Evolutionary conservation across 2,113 vertebrate genomes (phyloP).

Genomic region (Nothoprocta pentlandii): DNA sequence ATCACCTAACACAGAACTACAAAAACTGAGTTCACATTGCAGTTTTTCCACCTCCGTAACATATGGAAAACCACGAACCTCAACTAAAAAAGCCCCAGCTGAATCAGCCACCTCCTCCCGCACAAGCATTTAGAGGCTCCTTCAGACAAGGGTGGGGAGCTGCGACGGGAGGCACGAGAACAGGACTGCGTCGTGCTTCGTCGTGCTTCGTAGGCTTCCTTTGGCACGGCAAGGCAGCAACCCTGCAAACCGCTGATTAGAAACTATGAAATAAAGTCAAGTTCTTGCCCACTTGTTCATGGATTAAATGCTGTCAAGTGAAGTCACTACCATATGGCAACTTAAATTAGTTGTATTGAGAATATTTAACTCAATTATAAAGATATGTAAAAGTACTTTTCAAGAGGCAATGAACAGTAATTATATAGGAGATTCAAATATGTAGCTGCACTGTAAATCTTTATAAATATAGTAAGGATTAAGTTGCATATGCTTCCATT

Average conservation of each 20-base stretch:
- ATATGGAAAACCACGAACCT: not conserved
- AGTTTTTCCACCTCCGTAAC: not conserved
- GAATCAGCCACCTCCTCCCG: not conserved
- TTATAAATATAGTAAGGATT: no score
- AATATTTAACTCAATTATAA: not conserved
- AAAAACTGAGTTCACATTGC: not conserved
- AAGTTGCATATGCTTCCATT: not conserved
- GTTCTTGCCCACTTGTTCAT: not conserved
- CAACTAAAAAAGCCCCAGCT: not conserved
- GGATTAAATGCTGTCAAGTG: not conserved
- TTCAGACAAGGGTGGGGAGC: not conserved
- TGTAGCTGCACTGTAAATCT: not conserved
- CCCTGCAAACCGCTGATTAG: not conserved
- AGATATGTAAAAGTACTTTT: not conserved
- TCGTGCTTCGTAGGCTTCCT: not conserved
- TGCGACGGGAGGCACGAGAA: not conserved
- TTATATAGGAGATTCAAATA: not conserved
- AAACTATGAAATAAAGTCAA: not conserved
- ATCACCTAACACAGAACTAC: not conserved
- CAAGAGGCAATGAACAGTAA: not conserved
- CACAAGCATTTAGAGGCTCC: rapidly evolving
- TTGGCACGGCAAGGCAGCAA: not conserved
- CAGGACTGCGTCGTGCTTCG: rapidly evolving
- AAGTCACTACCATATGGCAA: not conserved
- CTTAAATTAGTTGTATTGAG: not conserved